A percentile compares a stretch with the other conserved stretches of the same genome.
Conservation (phyloP, 64 coral and sea anemone genomes). For the Porites lutea region DNA sequence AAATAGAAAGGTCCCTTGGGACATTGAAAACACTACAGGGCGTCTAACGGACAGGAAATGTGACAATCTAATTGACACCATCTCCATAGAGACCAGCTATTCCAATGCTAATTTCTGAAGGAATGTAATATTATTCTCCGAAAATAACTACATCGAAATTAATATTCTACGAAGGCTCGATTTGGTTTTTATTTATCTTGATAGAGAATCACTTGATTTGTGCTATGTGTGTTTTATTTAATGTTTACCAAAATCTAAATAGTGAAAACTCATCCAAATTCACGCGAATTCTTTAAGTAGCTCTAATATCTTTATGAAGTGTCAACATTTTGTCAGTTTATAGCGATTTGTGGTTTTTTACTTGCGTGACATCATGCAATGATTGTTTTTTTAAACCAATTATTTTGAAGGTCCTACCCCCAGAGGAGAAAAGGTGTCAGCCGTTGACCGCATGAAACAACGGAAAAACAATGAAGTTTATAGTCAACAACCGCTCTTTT, state of each 20-base stretch:
- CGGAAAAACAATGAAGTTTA: constrained; percentile 27
- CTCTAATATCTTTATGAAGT: constrained; percentile 24
- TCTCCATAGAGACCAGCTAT: constrained; percentile 88
- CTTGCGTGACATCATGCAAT: constrained; percentile 28
- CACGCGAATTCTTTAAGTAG: background rate
- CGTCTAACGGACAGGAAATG: constrained; percentile 71
- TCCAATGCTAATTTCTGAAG: constrained; percentile 94
- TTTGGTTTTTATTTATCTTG: background rate
- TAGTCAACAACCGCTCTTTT: background rate
- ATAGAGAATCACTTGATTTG: too few species aligned
- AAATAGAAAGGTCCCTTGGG: constrained; percentile 78
- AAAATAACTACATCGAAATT: background rate
- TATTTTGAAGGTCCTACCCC: background rate
- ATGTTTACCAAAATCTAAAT: background rate
- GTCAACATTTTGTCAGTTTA: constrained; percentile 45
- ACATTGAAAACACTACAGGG: constrained; percentile 40
- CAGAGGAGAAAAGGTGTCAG: constrained; percentile 4
- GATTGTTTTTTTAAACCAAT: constrained; percentile 28
- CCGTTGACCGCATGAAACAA: constrained; percentile 5
- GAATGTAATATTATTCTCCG: background rate
- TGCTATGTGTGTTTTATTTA: background rate
- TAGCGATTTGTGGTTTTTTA: background rate
- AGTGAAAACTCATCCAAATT: background rate
- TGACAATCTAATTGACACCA: constrained; percentile 89
- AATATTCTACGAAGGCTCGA: constrained; percentile 30